Conservation (phyloP, 2,113 vertebrate genomes). For the Poeciliopsis prolifica region DNA sequence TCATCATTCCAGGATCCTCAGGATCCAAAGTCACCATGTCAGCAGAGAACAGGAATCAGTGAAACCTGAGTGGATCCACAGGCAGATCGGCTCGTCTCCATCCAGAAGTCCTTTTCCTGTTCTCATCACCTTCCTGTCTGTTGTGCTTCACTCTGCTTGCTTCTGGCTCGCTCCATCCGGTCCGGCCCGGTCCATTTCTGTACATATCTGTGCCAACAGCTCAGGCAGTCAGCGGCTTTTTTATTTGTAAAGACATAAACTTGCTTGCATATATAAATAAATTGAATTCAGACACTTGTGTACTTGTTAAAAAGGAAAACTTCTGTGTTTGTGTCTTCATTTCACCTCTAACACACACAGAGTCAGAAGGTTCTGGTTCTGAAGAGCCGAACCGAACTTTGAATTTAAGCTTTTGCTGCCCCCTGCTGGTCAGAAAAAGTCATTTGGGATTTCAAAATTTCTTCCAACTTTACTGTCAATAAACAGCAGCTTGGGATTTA, state of each 20-base stretch:
- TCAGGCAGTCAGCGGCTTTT: conserved; percentile 92
- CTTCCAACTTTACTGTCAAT: too few relatives aligned
- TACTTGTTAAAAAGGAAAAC: conserved; percentile 84
- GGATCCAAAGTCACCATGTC: conserved; percentile 21
- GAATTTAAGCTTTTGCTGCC: not conserved
- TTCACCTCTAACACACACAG: conserved; percentile 25
- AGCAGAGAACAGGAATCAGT: conserved; percentile 19
- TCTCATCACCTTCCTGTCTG: conserved; percentile 87
- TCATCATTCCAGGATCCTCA: conserved; percentile 28
- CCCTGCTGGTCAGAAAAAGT: not conserved
- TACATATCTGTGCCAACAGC: conserved; percentile 99
- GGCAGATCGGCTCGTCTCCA: not conserved
- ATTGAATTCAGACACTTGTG: conserved; percentile 92
- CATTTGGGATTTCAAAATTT: too few relatives aligned
- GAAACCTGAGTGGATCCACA: conserved; percentile 4
- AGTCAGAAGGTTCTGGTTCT: not conserved
- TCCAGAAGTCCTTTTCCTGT: conserved; percentile 28
- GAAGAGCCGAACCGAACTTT: not conserved
- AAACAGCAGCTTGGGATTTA: too few relatives aligned
- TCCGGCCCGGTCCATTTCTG: conserved; percentile 87
- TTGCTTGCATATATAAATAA: conserved; percentile 95
- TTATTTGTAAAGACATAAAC: conserved; percentile 97
- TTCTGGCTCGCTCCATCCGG: conserved; percentile 90
- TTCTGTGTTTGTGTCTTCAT: conserved; percentile 58
- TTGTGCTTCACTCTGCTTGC: conserved; percentile 88